Evolutionary conservation across 2,888 invertebrate species (phyloP), one percentile per base, ranked within the genome.

Genomic region (Odontomyia ornata): DNA sequence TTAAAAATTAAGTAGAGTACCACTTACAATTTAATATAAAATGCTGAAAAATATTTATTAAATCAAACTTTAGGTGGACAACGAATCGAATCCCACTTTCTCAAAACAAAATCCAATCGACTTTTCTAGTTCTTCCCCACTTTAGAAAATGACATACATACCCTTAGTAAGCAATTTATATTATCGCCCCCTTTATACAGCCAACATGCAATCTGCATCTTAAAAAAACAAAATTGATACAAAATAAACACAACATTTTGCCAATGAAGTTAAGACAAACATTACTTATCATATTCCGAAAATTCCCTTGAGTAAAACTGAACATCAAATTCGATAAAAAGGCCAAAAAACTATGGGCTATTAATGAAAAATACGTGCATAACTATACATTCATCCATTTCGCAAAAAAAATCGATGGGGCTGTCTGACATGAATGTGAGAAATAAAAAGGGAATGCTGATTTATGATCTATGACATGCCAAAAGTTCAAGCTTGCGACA

Each of bases 381-480:
- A 23, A 21, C 23, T 25, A 23, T 18, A 25, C 23, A 60, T 25
- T 21, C 9, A 13, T 52, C 52, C 11, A 60, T 9, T n/a, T 23
- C 57, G 23, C 4, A 60, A 3, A 21, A 60, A 25, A 25, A 60
- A 4, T 60, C 43, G 57, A 36, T 5, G 36, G 36, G 36, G 36
- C 3, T 9, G 36, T 36, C 36, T 36, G 36, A 36, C 21, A 25
- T 9, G 25, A 60, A 60, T 23, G 9, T 60, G 57, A 60, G 18
- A 25, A 25, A 23, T 60, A 60, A 11, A 25, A 13, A 23, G 64
- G 28, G 64, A 25, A 64, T 64, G 64, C 30, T 64, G 64, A 64
- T 64, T 64, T 64, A 64, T 64, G 64, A 28, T 64, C 9, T 64
- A 64, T 64, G 64, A 64, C 64, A 64, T 64, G 64, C 30, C 64